Base-by-base conservation (phyloP, 2,888 invertebrate species). In the Dyspetes luteomarginatus region DNA sequence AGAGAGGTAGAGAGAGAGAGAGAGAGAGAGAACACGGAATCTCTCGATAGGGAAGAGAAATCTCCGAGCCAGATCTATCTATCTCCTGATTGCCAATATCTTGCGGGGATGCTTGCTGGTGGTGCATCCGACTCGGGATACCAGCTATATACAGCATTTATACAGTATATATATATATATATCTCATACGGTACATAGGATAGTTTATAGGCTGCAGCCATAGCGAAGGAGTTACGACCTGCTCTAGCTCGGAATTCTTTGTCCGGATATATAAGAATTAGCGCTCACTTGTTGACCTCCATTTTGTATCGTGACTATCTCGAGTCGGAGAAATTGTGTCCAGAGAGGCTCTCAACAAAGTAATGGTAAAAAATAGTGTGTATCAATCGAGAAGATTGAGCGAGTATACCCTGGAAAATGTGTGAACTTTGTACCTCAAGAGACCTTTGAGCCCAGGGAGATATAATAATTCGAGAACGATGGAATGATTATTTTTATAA, bases 211-310 rank as follows among this genome's bases (percentile, higher is more conserved):
- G 55, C 52, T 71, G 56, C 65, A 71, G 75, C 64, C 74, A 43
- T 48, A 69, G 24, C 41, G 30, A 62, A 56, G 26, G 62, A 77
- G 45, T 69, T 76, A 65, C 77, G 77, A 73, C 56, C 43, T 65
- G 45, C 22, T 41, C 28, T 52, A 19, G 19, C 56, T 22, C 28
- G 85, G 84, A 86, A 89, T 88, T 85, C 85, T 78, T 80, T 78
- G 82, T 84, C 82, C 83, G 83, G 88, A 90, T 89, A 81, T n/a
- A n/a, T 62, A 89, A 88, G 88, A 89, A 88, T 88, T 86, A 89
- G 87, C 82, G 87, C 85, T 88, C 89, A 88, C 89, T 90, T 90
- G 89, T 90, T 89, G 88, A 88, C 89, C 90, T 69, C 77, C 58
- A 81, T 81, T 81, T 77, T 36, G 30, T 83, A 85, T 82, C 87